Conservation (phyloP, 2,797 vertebrate genomes). For the Galagoides demidoff region DNA sequence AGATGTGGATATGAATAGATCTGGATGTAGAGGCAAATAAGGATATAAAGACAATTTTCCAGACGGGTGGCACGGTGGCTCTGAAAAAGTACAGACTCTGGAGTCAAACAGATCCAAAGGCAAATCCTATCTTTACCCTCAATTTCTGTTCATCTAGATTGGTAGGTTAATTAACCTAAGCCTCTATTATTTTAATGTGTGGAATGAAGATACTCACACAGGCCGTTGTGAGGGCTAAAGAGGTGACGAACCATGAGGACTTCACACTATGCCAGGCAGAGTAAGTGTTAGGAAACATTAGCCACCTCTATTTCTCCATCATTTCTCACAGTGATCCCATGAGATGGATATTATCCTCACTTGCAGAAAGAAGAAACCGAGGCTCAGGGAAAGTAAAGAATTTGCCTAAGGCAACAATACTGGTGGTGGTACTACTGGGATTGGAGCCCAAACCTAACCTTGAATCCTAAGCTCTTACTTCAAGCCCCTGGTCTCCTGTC, state of each 20-base stretch:
- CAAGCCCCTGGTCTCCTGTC: neutral
- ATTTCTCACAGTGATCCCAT: neutral
- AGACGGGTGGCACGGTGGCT: neutral
- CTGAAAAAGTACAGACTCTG: neutral
- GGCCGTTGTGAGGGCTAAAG: neutral
- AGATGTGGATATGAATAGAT: neutral
- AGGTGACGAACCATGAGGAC: neutral
- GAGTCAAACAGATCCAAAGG: neutral
- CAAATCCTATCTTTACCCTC: neutral
- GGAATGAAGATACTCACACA: neutral
- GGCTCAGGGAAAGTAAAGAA: constrained; percentile 1
- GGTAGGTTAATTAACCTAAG: constrained; percentile 18
- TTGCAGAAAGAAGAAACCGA: constrained; percentile 23
- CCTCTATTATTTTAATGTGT: constrained; percentile 28
- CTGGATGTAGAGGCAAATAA: neutral
- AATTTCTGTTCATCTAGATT: neutral
- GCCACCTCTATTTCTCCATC: neutral
- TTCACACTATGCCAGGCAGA: neutral
- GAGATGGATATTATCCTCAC: neutral
- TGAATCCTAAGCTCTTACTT: constrained; percentile 1
- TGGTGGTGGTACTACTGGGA: neutral
- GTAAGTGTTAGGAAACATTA: neutral
- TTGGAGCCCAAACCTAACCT: neutral
- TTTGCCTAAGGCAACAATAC: neutral
- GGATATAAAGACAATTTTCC: neutral